Conservation (phyloP, 2,113 vertebrate species). For the Callorhinus ursinus region DNA sequence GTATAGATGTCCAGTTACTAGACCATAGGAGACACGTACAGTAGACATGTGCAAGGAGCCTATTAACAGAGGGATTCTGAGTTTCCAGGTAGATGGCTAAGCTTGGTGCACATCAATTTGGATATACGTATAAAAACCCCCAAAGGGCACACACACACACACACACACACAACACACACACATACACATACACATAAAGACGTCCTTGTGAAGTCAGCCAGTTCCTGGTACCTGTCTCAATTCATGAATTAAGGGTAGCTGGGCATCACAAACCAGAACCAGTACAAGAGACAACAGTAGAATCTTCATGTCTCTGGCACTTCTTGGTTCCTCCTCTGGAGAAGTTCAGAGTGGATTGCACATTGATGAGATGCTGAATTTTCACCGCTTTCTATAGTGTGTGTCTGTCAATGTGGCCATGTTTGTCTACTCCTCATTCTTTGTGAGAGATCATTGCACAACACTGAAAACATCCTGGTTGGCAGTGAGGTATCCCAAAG, state of each 20-base stretch:
- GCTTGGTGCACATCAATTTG: not conserved
- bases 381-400: not conserved
- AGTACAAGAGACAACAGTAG: too few relatives aligned
- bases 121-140: not conserved
- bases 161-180: too few relatives aligned
- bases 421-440: too few relatives aligned
- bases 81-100: not conserved
- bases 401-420: not conserved
- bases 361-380: not conserved
- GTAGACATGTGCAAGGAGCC: not conserved
- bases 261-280: not conserved
- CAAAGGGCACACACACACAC: not conserved
- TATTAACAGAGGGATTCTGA: not conserved
- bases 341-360: too few relatives aligned
- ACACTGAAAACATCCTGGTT: not conserved
- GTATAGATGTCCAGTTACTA: not conserved
- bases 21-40: not conserved
- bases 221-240: not conserved
- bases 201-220: too few relatives aligned
- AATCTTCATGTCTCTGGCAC: not conserved
- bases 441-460: not conserved
- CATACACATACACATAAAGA: not conserved
- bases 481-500: not conserved
- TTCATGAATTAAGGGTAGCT: rapidly evolving
- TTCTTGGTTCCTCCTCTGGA: not conserved